These are phyloP conservation scores for Haliclystus octoradiatus DNA, from an alignment of 30 jellyfish, hydroid and myxozoan genomes.

Conservation along the genomic window DNA sequence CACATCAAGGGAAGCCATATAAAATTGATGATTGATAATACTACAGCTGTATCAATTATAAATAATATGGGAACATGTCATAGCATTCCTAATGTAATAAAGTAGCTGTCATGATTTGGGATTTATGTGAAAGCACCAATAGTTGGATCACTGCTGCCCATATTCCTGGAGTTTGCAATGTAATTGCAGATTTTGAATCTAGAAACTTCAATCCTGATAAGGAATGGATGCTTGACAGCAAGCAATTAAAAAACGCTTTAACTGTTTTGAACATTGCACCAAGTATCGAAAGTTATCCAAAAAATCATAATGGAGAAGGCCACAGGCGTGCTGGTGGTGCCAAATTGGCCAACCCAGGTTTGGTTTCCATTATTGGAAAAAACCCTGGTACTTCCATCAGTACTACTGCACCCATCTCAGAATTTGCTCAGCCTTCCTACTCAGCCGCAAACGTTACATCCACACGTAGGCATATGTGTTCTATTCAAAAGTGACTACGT, in stretches of 20 bases:
- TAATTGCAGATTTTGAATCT: slow-evolving; percentile 27
- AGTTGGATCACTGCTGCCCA: slow-evolving; percentile 33
- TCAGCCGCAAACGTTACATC: too few species aligned
- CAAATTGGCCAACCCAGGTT: slow-evolving; percentile 57
- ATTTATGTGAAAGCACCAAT: slow-evolving; percentile 4
- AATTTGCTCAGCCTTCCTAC: too few species aligned
- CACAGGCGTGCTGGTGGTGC: too few species aligned
- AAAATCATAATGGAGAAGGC: slow-evolving; percentile 30
- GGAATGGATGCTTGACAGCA: slow-evolving; percentile 21
- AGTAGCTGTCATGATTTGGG: slow-evolving; percentile 7
- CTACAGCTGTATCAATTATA: too few species aligned
- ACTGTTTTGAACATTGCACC: slow-evolving; percentile 7
- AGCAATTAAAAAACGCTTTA: not conserved
- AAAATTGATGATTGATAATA: slow-evolving; percentile 21
- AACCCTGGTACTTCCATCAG: too few species aligned
- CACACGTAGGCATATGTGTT: too few species aligned
- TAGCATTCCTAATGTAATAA: slow-evolving; percentile 7
- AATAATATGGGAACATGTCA: slow-evolving; percentile 26
- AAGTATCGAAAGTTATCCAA: slow-evolving; percentile 14
- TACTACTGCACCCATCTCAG: too few species aligned
- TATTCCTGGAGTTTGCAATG: slow-evolving; percentile 18
- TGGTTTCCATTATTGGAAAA: slow-evolving; percentile 30
- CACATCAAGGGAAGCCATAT: slow-evolving; percentile 4
- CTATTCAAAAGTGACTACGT: too few species aligned
- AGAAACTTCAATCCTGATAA: slow-evolving; percentile 8